Base-by-base conservation (phyloP, 1,140 invertebrate species). In the Belonocnema kinseyi region DNA sequence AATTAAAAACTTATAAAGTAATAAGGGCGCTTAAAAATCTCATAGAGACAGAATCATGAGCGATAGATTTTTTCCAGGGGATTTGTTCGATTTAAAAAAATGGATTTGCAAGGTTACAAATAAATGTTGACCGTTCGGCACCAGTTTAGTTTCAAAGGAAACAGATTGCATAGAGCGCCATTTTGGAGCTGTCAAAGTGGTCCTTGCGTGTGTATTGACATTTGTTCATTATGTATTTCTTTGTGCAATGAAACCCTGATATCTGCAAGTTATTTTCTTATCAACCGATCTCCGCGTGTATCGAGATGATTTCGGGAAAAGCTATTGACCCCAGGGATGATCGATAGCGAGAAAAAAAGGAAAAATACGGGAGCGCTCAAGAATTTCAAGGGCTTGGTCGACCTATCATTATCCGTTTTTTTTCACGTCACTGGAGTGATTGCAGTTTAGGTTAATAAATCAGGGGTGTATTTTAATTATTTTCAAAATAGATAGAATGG, bases 171-270 rank as follows among this genome's bases (percentile, higher is more conserved):
- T 33, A 16, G 33, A 52, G 80, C 70, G 85, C 87, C 87, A 88
- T 88, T 79, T 88, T 87, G 79, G 73, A 88, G 80, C 84, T 85
- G 83, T 86, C 85, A 88, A 86, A 83, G 77, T 66, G 26, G 16
- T 66, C 26, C 33, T 19, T 61, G 21, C 26, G 61, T 66, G 58
- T 61, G 61, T 66, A 61, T 61, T 61, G 61, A 66, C 61, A 66
- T 61, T 61, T 61, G 58, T 61, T 61, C 26, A 33, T 61, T 26
- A 56, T 56, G 40, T 54, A 54, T 66, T 66, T 66, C 61, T 66
- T 66, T 66, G 61, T 66, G 61, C 61, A 66, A 66, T 66, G 61
- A 66, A 66, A 40, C 33, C 6, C 26, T 66, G 61, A 66, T 40
- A 66, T 40, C 21, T 66, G 46, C 26, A 66, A 66, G 61, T 66